Percentiles rank a stretch among this genome's conserved stretches.
phyloP scores from a whole-genome alignment of 2,113 vertebrate species.

The Pungitius pungitius region DNA sequence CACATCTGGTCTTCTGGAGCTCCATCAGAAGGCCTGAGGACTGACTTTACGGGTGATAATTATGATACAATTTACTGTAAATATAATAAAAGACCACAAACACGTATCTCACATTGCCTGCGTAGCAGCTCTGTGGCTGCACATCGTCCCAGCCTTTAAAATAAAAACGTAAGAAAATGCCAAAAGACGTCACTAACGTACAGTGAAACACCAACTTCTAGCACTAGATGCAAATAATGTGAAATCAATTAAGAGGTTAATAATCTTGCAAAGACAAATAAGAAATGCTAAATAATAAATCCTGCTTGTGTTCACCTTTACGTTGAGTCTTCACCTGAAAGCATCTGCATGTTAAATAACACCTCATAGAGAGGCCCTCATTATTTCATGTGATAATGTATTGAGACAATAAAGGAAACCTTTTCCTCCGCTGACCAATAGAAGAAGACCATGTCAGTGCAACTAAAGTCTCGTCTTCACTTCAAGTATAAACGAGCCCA shows the following conservation, averaged over 20 bases:
- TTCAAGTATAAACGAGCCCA: slow-evolving; percentile 19
- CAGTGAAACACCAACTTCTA: background rate
- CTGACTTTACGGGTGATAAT: background rate
- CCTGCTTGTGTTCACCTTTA: background rate
- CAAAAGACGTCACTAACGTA: background rate
- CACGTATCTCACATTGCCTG: no score
- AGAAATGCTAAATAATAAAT: background rate
- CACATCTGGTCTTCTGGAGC: no score
- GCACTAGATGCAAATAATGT: background rate
- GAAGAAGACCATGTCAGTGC: background rate
- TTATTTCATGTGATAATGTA: background rate
- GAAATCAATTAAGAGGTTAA: background rate
- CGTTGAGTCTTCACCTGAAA: background rate
- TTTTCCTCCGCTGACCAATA: background rate
- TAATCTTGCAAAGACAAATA: background rate
- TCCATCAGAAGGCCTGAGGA: no score
- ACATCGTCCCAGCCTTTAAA: no score
- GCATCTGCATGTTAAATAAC: background rate
- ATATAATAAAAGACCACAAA: background rate
- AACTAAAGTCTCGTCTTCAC: background rate
- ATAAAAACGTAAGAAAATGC: background rate
- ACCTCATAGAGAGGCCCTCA: background rate
- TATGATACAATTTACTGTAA: no score
- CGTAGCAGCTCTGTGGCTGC: background rate
- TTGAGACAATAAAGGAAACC: background rate